Evolutionary conservation across 2,797 vertebrate genomes (phyloP).

Genomic region (Tokudaia muenninki): DNA sequence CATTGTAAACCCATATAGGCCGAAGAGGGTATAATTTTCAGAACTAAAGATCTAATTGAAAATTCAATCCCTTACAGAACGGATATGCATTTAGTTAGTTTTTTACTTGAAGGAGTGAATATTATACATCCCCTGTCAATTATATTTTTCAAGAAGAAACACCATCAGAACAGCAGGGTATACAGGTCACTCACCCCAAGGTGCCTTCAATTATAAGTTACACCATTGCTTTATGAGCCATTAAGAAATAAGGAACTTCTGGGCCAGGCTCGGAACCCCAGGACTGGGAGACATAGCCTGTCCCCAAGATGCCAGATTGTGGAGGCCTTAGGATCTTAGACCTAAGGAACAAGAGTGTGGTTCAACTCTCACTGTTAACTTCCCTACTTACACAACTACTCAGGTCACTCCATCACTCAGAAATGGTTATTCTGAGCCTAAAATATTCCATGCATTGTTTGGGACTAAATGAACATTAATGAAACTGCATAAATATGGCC

Average conservation of each 20-base stretch:
- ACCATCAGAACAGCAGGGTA: not conserved
- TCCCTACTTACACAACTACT: not conserved
- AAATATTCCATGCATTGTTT: not conserved
- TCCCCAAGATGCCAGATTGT: not conserved
- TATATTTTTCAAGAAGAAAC: conserved; percentile 7
- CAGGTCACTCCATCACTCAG: not conserved
- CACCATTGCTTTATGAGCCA: not conserved
- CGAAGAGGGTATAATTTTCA: not conserved
- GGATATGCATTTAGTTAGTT: not conserved
- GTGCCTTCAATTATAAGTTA: not conserved
- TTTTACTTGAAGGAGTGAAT: not conserved
- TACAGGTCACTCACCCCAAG: not conserved
- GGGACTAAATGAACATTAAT: not conserved
- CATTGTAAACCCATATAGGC: not conserved
- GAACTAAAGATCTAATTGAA: conserved; percentile 1
- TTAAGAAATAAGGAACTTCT: not conserved
- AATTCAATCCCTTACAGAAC: not conserved
- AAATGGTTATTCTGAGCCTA: not conserved
- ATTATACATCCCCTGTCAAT: not conserved
- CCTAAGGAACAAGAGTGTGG: not conserved
- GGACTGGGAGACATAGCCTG: not conserved
- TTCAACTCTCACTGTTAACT: not conserved
- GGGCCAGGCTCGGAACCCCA: fast-evolving
- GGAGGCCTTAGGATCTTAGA: not conserved
- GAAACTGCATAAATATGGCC: not conserved